Percentiles rank a stretch among this genome's conserved stretches.
Conservation (phyloP, 2,888 invertebrate genomes). For the Platycheirus rosarum region DNA sequence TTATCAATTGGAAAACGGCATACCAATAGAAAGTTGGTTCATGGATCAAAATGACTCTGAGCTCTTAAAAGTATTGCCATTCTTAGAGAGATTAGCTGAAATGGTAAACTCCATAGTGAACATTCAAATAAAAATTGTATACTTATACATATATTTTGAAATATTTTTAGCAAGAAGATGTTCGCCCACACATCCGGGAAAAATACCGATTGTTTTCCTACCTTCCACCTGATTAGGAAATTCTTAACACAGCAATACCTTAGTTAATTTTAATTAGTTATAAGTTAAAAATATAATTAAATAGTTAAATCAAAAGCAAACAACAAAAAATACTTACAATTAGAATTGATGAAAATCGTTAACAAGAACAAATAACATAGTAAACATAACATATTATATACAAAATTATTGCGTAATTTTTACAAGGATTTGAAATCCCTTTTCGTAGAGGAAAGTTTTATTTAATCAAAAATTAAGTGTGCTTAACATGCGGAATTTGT, state of each 20-base stretch:
- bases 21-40: conserved; percentile 99
- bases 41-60: conserved; percentile 94
- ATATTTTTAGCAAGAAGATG: conserved; percentile 90
- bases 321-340: conserved; percentile 27
- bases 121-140: neutral
- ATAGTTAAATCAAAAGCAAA: conserved; percentile 56
- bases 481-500: conserved; percentile 70
- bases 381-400: conserved; percentile 19
- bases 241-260: neutral
- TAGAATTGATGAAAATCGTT: conserved; percentile 34
- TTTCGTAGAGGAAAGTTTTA: conserved; percentile 39
- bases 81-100: conserved; percentile 92
- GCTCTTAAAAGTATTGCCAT: conserved; percentile 94
- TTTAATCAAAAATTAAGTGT: conserved; percentile 40
- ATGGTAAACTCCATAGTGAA: conserved; percentile 84
- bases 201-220: conserved; percentile 95
- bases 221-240: conserved; percentile 90
- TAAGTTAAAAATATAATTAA: conserved; percentile 59
- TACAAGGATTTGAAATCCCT: conserved; percentile 70
- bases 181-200: conserved; percentile 94
- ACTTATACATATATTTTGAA: neutral
- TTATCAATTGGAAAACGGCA: conserved; percentile 94
- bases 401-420: conserved; percentile 58
- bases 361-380: conserved; percentile 48
- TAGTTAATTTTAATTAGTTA: conserved; percentile 68